phyloP scores from a whole-genome alignment of 2,113 vertebrate genomes.

The Sinocyclocheilus rhinocerous region DNA sequence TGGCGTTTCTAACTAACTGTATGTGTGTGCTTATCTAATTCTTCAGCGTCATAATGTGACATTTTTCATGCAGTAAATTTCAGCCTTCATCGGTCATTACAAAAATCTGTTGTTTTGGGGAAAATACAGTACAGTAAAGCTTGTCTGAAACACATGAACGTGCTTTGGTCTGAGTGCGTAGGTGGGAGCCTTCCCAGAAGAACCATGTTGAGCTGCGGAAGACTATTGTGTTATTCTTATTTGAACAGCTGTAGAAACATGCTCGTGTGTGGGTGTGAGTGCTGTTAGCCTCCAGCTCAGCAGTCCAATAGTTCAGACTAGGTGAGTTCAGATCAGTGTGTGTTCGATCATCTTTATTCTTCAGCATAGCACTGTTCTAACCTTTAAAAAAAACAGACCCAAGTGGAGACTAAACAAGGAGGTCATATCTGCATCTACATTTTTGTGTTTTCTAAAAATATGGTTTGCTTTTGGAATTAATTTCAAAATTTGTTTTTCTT shows the following conservation, averaged over 20 bases:
- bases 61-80: conserved; percentile 13
- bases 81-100: background rate
- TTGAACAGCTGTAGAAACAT: conserved; percentile 59
- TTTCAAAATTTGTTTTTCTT: background rate
- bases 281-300: conserved; percentile 28
- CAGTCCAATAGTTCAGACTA: conserved; percentile 29
- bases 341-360: conserved; percentile 40
- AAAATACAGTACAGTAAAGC: background rate
- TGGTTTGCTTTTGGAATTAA: conserved; percentile 21
- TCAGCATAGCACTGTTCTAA: conserved; percentile 45
- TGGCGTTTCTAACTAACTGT: background rate
- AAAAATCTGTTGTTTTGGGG: conserved; percentile 16
- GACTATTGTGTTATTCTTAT: conserved; percentile 47
- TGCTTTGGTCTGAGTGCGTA: conserved; percentile 31
- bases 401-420: conserved; percentile 12
- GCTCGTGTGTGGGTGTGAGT: conserved; percentile 36
- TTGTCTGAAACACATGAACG: conserved; percentile 12
- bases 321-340: conserved; percentile 37
- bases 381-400: conserved; percentile 36
- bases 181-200: conserved; percentile 40
- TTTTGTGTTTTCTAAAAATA: conserved; percentile 8
- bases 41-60: background rate
- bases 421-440: background rate
- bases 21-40: background rate
- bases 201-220: conserved; percentile 41